phyloP scores from a whole-genome alignment of 1,140 invertebrate species.

The Trialeurodes vaporariorum region DNA sequence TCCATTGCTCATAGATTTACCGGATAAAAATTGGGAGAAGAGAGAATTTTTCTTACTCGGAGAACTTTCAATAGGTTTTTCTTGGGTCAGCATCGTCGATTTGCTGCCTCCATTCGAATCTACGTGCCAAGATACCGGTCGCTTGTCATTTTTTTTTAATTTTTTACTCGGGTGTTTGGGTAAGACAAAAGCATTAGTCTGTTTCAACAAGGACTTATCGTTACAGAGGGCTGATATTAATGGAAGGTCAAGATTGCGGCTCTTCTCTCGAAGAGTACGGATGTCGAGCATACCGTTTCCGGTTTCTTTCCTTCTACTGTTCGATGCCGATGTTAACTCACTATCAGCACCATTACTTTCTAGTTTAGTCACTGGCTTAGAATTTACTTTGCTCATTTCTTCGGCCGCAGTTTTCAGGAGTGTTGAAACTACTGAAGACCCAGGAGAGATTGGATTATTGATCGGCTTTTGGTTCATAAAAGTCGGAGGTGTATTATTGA shows the following conservation, averaged over 20 bases:
- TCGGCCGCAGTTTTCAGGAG: constrained; percentile 12
- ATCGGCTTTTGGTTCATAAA: not conserved
- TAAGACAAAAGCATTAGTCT: constrained; percentile 68
- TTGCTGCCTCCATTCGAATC: not conserved
- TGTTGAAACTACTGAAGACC: not conserved
- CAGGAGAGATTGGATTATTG: not conserved
- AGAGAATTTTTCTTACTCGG: not conserved
- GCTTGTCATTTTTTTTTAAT: not conserved
- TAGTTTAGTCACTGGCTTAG: not conserved
- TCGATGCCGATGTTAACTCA: not conserved
- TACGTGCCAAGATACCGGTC: not conserved
- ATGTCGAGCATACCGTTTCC: constrained; percentile 54
- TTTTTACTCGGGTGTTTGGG: constrained; percentile 40
- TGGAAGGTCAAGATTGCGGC: constrained; percentile 73
- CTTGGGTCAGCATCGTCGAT: not conserved
- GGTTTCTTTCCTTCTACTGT: not conserved
- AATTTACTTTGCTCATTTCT: not conserved
- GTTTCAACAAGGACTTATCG: constrained; percentile 69
- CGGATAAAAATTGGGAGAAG: not conserved
- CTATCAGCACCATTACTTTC: not conserved
- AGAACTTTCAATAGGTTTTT: not conserved
- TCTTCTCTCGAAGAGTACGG: constrained; percentile 67
- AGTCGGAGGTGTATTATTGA: not conserved
- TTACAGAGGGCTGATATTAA: constrained; percentile 81
- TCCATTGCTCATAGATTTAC: not conserved